These are phyloP conservation scores for Lepilemur ruficaudatus DNA, from an alignment of 2,797 vertebrate species.

Conservation along the genomic window DNA sequence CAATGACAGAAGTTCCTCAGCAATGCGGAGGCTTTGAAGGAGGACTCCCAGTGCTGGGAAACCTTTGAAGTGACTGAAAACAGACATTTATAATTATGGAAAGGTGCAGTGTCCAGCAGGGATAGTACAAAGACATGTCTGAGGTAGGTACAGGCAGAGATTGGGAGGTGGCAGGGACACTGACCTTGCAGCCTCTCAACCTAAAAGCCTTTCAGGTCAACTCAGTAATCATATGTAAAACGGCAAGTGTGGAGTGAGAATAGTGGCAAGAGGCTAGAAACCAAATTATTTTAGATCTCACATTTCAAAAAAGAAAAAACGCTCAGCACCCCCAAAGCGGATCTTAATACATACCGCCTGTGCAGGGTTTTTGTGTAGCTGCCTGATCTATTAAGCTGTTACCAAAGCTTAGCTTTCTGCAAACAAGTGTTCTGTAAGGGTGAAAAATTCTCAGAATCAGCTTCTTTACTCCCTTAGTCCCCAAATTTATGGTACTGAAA, in stretches of 20 bases:
- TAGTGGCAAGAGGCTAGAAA: conserved; percentile 72
- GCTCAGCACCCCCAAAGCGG: conserved; percentile 41
- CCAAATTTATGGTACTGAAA: background rate
- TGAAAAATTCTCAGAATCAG: background rate
- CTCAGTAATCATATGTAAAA: conserved; percentile 82
- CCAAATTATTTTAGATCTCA: conserved; percentile 81
- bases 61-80: conserved; percentile 91
- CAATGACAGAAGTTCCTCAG: conserved; percentile 89
- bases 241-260: conserved; percentile 80
- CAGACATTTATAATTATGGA: conserved; percentile 91
- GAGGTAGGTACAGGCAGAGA: conserved; percentile 82
- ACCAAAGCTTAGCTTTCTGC: conserved; percentile 43
- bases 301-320: conserved; percentile 74
- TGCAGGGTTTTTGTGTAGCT: conserved; percentile 23
- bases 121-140: conserved; percentile 88
- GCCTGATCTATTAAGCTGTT: conserved; percentile 45
- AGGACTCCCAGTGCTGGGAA: conserved; percentile 89
- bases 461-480: background rate
- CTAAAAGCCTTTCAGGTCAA: conserved; percentile 83
- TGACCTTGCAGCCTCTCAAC: conserved; percentile 82
- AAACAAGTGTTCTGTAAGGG: conserved; percentile 37
- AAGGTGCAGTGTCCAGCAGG: conserved; percentile 90
- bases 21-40: conserved; percentile 88
- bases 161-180: conserved; percentile 80
- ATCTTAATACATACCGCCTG: conserved; percentile 74